Evolutionary conservation across 2,888 invertebrate species (phyloP), one percentile per base, ranked within the genome.

Genomic region (Platypus cylindrus): DNA sequence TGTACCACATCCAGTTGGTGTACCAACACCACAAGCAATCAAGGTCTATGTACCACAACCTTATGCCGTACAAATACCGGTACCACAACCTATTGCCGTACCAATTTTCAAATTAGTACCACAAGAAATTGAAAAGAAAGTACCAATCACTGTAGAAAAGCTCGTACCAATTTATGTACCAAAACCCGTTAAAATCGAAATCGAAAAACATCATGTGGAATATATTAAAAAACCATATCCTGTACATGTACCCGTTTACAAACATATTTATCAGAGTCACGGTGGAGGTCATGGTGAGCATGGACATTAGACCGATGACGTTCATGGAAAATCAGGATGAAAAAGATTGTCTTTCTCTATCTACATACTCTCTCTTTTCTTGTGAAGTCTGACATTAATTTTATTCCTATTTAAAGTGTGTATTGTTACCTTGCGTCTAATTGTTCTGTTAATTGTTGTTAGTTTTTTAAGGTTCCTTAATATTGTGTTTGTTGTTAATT

Each of bases 41-140:
- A 76, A 75, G 56, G 68, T 81, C 16, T 74, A 78, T 36, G 78
- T 81, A 30, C 80, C 80, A 2, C 77, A 80, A 39, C 81, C 81
- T 2, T 78, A 78, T 62, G 72, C 80, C 1, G 79, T 80, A 1
- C 78, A 78, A 49, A 71, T 80, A 2, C 57, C 70, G 1, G 73
- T 80, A 26, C 76, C 80, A 37, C 78, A 79, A 50, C 78, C 78
- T 46, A 74, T 81, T 32, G 75, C 75, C 41, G 71, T 79, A 30
- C 78, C 80, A 1, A 74, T 79, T 33, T 80, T 79, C 54, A 78
- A 78, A 63, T 66, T 74, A 50, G 77, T 79, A 4, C 75, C 76
- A 8, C 77, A 80, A 49, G 70, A 78, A 41, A 70, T 79, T 34
- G 79, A 79, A 50, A 76, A 75, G 50, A 76, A 73, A 45, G 75